phyloP scores from a whole-genome alignment of 2,113 vertebrate species.

The Martes martes region DNA sequence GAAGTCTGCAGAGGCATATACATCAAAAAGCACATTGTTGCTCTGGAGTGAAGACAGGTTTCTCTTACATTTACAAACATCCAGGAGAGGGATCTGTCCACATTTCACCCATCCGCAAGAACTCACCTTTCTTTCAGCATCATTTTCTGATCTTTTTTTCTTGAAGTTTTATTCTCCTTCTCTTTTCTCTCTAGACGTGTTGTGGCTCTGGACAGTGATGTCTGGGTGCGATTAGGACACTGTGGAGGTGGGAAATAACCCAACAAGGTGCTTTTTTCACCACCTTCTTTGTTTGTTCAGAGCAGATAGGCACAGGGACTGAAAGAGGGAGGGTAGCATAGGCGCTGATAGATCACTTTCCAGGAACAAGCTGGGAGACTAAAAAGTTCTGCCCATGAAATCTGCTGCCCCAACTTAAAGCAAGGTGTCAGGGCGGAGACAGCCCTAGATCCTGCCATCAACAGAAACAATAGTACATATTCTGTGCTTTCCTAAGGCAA shows the following conservation, averaged over 20 bases:
- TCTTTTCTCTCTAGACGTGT: neutral
- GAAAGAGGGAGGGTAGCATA: no score
- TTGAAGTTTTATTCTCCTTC: neutral
- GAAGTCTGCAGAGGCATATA: slow-evolving; percentile 41
- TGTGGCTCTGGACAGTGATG: neutral
- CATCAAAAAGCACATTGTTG: slow-evolving; percentile 38
- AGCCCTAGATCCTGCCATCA: neutral
- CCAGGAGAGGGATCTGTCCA: neutral
- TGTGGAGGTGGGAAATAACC: neutral
- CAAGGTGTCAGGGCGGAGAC: neutral
- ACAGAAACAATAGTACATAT: neutral
- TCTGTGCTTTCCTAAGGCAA: neutral
- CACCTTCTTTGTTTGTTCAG: neutral
- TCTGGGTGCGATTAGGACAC: neutral
- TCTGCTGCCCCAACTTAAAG: neutral
- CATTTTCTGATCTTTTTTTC: neutral
- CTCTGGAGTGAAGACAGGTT: neutral
- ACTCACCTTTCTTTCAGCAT: neutral
- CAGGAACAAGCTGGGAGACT: neutral
- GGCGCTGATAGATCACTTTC: neutral
- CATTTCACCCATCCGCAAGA: neutral
- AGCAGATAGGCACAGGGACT: neutral
- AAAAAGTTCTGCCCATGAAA: neutral
- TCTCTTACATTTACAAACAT: neutral
- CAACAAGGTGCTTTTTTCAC: neutral